Evolutionary conservation across 2,888 invertebrate species (phyloP).

Genomic region (Pteria penguin): DNA sequence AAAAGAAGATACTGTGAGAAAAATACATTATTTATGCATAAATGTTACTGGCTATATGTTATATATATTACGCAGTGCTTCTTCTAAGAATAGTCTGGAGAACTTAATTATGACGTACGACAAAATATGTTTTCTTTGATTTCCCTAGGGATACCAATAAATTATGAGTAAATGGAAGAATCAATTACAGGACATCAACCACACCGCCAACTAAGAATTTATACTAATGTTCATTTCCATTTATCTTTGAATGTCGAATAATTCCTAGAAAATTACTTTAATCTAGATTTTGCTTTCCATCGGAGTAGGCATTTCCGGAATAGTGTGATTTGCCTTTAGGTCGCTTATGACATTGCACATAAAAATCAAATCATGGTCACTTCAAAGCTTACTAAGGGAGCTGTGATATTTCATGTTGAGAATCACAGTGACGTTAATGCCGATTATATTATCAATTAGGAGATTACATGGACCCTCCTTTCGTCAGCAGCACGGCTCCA

Average conservation of each 20-base stretch:
- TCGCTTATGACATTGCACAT: background rate
- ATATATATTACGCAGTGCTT: no score
- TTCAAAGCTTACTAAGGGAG: background rate
- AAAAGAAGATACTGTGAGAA: no score
- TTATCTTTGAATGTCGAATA: background rate
- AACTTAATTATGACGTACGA: background rate
- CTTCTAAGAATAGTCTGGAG: background rate
- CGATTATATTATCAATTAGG: background rate
- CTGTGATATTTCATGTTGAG: background rate
- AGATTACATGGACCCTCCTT: background rate
- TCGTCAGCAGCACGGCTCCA: no score
- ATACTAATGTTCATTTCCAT: background rate
- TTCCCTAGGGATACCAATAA: background rate
- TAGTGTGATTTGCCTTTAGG: background rate
- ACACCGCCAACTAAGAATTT: background rate
- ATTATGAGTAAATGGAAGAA: background rate
- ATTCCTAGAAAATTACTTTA: background rate
- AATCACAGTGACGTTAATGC: background rate
- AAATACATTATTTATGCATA: no score
- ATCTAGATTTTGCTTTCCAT: background rate
- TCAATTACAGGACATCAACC: background rate
- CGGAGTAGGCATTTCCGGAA: background rate
- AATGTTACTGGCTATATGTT: no score
- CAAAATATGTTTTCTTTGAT: background rate
- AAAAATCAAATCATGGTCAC: background rate